Evolutionary conservation across 2,113 vertebrate genomes (phyloP).

Genomic region (Antigone vipio): DNA sequence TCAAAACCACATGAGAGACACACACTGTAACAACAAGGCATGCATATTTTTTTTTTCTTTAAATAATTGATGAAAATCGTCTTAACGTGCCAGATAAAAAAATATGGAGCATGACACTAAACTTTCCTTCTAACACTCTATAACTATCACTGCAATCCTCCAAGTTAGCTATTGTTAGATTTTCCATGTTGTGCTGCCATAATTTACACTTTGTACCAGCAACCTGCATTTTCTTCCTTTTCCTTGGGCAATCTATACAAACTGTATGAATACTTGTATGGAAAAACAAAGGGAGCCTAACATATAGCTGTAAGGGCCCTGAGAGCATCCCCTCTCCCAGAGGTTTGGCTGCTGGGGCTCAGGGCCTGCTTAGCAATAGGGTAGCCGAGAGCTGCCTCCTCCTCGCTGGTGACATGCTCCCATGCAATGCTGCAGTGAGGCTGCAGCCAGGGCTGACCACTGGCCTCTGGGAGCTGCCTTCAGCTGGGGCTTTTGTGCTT

Average conservation of each 20-base stretch:
- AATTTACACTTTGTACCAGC: neutral
- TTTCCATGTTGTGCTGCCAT: neutral
- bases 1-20: neutral
- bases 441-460: neutral
- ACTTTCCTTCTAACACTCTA: neutral
- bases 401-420: fast-evolving
- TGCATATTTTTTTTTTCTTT: neutral
- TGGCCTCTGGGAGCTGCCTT: neutral
- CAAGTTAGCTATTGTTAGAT: neutral
- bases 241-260: neutral
- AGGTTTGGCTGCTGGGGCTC: neutral
- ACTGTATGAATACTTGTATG: neutral
- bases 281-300: neutral
- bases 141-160: neutral
- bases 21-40: neutral
- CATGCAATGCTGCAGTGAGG: neutral
- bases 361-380: neutral
- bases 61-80: neutral
- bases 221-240: neutral
- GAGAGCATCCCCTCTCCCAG: neutral
- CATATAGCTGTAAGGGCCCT: neutral
- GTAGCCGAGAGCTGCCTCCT: neutral
- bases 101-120: neutral
- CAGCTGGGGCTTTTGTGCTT: neutral
- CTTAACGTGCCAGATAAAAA: neutral